phyloP scores from a whole-genome alignment of 2,113 vertebrate species.

The Varanus komodoensis region DNA sequence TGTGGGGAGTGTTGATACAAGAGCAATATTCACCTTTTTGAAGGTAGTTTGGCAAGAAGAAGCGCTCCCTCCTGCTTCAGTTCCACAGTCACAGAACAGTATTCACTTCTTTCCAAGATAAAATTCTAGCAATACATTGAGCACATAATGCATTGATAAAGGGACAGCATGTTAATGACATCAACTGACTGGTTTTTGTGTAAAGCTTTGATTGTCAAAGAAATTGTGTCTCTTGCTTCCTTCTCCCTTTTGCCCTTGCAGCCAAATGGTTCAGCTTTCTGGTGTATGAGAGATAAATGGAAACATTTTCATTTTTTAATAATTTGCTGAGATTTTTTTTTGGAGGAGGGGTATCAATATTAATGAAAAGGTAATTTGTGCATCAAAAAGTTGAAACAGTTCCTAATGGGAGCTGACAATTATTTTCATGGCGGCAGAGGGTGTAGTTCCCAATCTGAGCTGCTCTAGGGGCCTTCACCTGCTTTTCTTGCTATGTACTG shows the following conservation, averaged over 20 bases:
- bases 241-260: constrained; percentile 11
- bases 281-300: constrained; percentile 27
- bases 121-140: neutral
- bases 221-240: neutral
- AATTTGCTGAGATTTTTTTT: neutral
- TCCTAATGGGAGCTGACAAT: constrained; percentile 49
- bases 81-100: neutral
- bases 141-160: neutral
- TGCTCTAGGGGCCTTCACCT: constrained; percentile 47
- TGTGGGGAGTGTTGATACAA: neutral
- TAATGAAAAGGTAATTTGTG: constrained; percentile 39
- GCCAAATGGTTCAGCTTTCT: constrained; percentile 19
- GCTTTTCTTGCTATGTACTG: constrained; percentile 41
- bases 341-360: neutral
- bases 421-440: constrained; percentile 37
- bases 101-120: neutral
- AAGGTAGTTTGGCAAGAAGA: neutral
- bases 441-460: constrained; percentile 54
- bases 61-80: neutral
- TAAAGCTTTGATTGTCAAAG: neutral
- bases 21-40: neutral
- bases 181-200: neutral
- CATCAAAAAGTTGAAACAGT: constrained; percentile 36
- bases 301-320: constrained; percentile 11
- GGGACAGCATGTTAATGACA: neutral